A percentile compares a stretch with the other conserved stretches of the same genome.
Evolutionary conservation across 2,113 vertebrate species (phyloP).

Genomic region (Dicaeum eximium): DNA sequence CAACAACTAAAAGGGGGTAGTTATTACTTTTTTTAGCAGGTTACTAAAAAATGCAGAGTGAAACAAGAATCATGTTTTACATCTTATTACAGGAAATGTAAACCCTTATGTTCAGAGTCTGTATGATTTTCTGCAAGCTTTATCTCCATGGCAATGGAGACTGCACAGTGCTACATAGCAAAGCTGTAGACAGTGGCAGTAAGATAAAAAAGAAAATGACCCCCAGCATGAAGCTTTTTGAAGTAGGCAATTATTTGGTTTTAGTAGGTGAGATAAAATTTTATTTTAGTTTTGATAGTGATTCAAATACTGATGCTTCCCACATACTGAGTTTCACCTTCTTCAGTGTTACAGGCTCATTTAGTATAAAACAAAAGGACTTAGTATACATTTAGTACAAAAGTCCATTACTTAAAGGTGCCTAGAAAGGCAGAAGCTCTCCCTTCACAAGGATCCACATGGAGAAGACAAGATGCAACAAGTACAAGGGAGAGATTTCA

Average conservation of each 20-base stretch:
- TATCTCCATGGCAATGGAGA: constrained; percentile 59
- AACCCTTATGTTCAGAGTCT: not conserved
- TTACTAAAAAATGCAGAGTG: not conserved
- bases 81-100: not conserved
- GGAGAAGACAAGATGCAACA: not conserved
- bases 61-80: not conserved
- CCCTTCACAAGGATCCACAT: not conserved
- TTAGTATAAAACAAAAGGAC: not conserved
- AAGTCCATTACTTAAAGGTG: not conserved
- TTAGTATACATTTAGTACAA: not conserved
- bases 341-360: not conserved
- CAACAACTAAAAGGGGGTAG: not conserved
- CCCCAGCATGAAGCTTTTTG: not conserved
- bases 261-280: not conserved
- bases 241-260: not conserved
- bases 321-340: not conserved
- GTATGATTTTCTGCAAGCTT: constrained; percentile 6
- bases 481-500: not conserved
- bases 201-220: constrained; percentile 13
- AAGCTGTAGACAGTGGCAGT: not conserved
- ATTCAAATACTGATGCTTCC: not conserved
- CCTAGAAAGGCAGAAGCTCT: not conserved
- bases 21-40: not conserved
- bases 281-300: not conserved
- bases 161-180: not conserved